Evolutionary conservation across 2,113 vertebrate species (phyloP), one percentile per base, ranked within the genome.

Genomic region (Tyto alba): DNA sequence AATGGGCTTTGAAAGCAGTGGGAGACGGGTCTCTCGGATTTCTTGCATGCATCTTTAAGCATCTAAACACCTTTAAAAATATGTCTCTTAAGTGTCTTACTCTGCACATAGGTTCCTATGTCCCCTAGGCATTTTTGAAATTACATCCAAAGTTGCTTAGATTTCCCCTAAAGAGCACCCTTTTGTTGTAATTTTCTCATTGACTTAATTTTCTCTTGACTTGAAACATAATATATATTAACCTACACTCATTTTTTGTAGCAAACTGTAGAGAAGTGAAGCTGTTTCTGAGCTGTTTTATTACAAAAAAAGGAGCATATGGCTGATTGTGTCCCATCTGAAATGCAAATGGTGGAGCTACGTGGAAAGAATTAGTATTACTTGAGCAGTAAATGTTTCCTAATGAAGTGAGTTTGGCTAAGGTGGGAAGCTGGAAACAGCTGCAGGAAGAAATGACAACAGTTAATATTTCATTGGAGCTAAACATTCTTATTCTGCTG

Each of bases 271-370:
- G 85, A 80, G 72, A 90, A 94, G 71, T 52, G 52, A 95, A 90
- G 92, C 90, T 90, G 71, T 94, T 95, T 71, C 79, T 90, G 77
- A 93, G 88, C 85, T 92, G 77, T 2, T 86, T 93, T 93, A 93
- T 93, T 94, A 81, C 52, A 53, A 50, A 82, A 81, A 72, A 89
- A 75, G 66, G 63, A 96, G 72, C 96, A 96, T 97, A 96, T 96
- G 96, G 95, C 83, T 94, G 88, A 84, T 94, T 93, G 95, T 89
- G 86, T 94, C 92, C 93, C 93, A 95, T 96, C 93, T 96, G 95
- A 96, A 95, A 96, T 96, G 90, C 93, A 96, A 97, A 96, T 94
- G 86, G 72, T 81, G 18, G 60, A 93, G 82, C 93, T 96, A 92
- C 63, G 78, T 96, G 95, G 36, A 81, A 95, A 84, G 92, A 96